These are phyloP conservation scores for Epinotia ramella DNA, from an alignment of 2,888 invertebrate genomes.

Conservation along the genomic window DNA sequence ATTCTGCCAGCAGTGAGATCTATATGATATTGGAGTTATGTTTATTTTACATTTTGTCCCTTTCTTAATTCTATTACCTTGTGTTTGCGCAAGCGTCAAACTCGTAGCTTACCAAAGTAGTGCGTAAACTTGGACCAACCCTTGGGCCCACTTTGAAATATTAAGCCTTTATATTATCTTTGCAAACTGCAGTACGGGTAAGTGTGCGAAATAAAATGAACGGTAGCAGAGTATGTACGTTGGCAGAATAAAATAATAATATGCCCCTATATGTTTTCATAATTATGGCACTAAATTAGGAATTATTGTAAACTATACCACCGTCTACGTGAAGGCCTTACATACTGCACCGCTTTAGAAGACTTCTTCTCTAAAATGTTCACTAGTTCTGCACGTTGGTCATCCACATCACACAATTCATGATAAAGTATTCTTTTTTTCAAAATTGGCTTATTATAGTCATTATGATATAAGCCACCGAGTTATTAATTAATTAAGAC, in stretches of 20 bases:
- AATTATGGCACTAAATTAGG: constrained; percentile 41
- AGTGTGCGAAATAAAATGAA: neutral
- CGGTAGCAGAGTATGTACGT: neutral
- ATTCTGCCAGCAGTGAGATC: constrained; percentile 68
- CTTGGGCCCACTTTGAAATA: neutral
- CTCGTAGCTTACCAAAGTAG: neutral
- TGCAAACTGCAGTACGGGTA: neutral
- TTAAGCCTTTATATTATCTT: neutral
- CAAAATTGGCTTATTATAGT: no score
- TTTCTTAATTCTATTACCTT: neutral
- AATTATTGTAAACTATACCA: constrained; percentile 16
- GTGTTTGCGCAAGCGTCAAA: neutral
- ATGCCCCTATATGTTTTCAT: neutral
- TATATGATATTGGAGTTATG: constrained; percentile 63
- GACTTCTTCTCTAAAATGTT: neutral
- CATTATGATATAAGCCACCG: no score
- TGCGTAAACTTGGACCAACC: neutral
- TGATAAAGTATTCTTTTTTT: neutral
- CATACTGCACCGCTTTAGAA: neutral
- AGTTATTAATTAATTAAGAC: no score
- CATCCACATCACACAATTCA: neutral
- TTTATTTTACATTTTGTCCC: constrained; percentile 53
- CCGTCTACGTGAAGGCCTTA: constrained; percentile 1
- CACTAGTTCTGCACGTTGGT: neutral
- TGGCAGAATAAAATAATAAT: constrained; percentile 7